phyloP scores from a whole-genome alignment of 2,113 vertebrate species.

The Malurus elegans region DNA sequence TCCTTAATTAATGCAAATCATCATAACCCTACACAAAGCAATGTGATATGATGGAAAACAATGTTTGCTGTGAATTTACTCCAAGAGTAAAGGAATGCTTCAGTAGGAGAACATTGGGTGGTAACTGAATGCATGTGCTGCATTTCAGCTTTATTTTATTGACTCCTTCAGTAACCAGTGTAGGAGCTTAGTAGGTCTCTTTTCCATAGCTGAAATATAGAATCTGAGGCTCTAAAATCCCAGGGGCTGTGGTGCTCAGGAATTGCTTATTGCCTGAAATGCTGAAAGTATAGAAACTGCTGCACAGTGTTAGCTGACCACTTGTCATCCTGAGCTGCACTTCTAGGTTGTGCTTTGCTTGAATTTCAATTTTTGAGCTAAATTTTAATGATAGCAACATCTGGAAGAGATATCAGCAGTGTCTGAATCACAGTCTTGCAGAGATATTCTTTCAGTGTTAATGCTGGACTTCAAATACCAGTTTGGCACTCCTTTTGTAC shows the following conservation, averaged over 20 bases:
- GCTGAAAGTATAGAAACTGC: background rate
- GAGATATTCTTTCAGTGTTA: background rate
- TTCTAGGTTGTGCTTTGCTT: background rate
- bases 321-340: background rate
- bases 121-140: background rate
- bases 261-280: background rate
- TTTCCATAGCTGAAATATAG: background rate
- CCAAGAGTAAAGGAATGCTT: background rate
- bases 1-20: background rate
- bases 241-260: background rate
- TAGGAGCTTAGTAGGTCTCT: background rate
- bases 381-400: background rate
- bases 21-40: background rate
- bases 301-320: background rate
- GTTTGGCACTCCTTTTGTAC: background rate
- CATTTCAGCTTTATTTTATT: background rate
- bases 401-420: background rate
- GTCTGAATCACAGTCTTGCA: background rate
- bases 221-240: background rate
- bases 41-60: background rate
- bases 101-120: fast-evolving
- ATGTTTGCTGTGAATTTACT: background rate
- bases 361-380: background rate
- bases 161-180: background rate
- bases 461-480: background rate